Evolutionary conservation across 1,140 invertebrate genomes (phyloP), one percentile per base, ranked within the genome.

Genomic region (Drosophila sp.): DNA sequence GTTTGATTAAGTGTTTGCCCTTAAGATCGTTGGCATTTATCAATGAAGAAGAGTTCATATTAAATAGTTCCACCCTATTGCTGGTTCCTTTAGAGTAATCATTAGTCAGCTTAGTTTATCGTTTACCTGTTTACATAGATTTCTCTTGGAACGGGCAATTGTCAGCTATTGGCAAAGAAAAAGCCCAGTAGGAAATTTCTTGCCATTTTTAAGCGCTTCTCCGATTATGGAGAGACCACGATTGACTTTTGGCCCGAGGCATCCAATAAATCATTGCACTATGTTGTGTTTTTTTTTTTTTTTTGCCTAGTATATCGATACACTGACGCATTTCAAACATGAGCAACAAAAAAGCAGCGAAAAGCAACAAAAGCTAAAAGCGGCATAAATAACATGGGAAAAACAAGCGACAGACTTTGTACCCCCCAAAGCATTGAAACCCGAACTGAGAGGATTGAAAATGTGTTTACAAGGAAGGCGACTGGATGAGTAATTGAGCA

Each of bases 241-340:
- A 79, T 78, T 82, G 82, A 82, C 82, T 81, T 68, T 82, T 84
- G 76, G 60, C 82, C 78, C 62, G 30, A 56, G 77, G 82, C 72
- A 35, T 56, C 50, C 79, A 67, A 85, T 85, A 85, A 85, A 85
- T 85, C 82, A 85, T 72, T 63, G 64, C 77, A 80, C 17, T 8
- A 29, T 50, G 71, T 60, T 50, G 35, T 58, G 40, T 30, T 32
- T 30, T 23, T 11, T 6, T 30, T 23, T 11, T 6, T 38, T 47
- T 11, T 47, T 38, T 1, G 8, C 41, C 17, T 25, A 47, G 35
- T 65, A 32, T 68, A 73, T 70, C 60, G 65, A 57, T 81, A 68
- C 64, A 65, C 68, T 62, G 68, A 67, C 50, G 61, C 50, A 76
- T 73, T 79, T 79, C 70, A 81, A 67, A 74, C 67, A 78, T 68